Conservation (phyloP, 23 tunicate species). For the Halocynthia aurantium region DNA sequence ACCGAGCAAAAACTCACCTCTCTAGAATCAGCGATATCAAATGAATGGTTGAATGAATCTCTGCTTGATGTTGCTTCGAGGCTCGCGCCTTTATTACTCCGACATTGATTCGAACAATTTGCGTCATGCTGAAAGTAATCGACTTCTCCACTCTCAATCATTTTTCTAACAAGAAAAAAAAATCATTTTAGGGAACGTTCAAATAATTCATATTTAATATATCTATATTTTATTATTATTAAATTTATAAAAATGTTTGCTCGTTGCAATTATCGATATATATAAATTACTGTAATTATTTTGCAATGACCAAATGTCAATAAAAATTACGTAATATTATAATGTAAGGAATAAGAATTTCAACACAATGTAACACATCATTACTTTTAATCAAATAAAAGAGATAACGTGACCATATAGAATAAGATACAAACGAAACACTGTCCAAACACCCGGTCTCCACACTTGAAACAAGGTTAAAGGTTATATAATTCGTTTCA, state of each 20-base stretch:
- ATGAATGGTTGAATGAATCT: slow-evolving; percentile 18
- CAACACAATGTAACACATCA: background rate
- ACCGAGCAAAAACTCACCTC: slow-evolving; percentile 4
- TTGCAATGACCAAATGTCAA: background rate
- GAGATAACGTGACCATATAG: too few species aligned
- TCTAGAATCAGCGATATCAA: slow-evolving; percentile 12
- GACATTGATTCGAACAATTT: slow-evolving; percentile 91
- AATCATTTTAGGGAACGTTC: background rate
- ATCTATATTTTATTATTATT: too few species aligned
- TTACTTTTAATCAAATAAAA: too few species aligned
- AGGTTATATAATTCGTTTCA: too few species aligned
- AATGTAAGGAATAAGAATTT: too few species aligned
- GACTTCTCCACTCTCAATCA: slow-evolving; percentile 86
- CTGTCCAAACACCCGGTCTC: too few species aligned
- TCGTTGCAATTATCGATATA: background rate
- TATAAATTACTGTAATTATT: background rate
- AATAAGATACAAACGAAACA: too few species aligned
- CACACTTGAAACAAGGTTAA: too few species aligned
- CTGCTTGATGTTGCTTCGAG: slow-evolving; percentile 16
- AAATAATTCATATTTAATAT: too few species aligned
- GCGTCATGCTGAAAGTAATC: slow-evolving; percentile 91
- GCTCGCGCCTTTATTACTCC: slow-evolving; percentile 65
- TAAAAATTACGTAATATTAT: too few species aligned
- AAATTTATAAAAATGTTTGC: too few species aligned
- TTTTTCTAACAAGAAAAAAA: slow-evolving; percentile 33